Evolutionary conservation across 2,797 vertebrate genomes (phyloP).

Genomic region (Chelidonichthys spinosus): DNA sequence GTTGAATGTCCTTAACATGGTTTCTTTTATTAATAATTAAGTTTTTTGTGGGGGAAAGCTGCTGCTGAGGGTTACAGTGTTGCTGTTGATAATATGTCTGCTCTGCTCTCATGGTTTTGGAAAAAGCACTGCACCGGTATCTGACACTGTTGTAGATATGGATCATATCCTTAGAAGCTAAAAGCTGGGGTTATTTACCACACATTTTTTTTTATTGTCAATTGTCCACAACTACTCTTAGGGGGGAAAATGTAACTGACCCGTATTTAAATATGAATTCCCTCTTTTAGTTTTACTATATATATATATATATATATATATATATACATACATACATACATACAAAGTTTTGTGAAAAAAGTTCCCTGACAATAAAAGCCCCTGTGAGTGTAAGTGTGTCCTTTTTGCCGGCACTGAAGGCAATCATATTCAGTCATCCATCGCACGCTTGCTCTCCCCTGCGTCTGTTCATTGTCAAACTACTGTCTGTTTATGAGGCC

Average conservation of each 20-base stretch:
- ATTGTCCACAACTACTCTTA: neutral
- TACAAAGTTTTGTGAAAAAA: constrained; percentile 39
- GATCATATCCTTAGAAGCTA: neutral
- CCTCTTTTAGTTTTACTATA: neutral
- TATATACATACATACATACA: neutral
- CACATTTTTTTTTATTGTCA: constrained; percentile 9
- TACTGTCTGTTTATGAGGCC: constrained; percentile 65
- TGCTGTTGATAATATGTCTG: too few species aligned
- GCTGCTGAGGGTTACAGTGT: too few species aligned
- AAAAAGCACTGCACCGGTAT: too few species aligned
- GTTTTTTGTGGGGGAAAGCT: neutral
- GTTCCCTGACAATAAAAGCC: constrained; percentile 22
- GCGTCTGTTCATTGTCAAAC: constrained; percentile 63
- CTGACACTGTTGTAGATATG: neutral
- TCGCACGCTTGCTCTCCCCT: constrained; percentile 48
- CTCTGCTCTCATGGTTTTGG: too few species aligned
- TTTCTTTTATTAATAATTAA: constrained; percentile 2
- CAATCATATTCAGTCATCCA: constrained; percentile 52
- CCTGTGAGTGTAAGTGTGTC: constrained; percentile 14
- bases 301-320: too few species aligned
- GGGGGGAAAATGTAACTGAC: neutral
- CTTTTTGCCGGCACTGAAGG: constrained; percentile 47
- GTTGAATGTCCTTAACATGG: neutral
- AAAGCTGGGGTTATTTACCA: neutral
- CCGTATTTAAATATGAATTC: neutral